These are phyloP conservation scores for Gari tellinella DNA, from an alignment of 2,888 invertebrate species.

Conservation along the genomic window DNA sequence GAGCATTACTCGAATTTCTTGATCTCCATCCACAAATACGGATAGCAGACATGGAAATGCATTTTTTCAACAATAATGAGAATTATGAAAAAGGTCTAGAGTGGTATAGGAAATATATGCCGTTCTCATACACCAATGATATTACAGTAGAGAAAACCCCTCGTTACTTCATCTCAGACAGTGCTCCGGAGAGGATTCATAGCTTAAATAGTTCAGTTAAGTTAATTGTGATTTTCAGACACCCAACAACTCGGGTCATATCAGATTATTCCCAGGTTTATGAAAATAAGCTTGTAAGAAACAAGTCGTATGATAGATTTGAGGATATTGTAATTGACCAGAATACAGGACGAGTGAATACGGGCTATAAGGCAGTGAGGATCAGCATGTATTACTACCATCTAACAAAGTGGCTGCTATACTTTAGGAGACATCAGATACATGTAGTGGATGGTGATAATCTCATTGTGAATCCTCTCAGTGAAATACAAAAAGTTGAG, in stretches of 20 bases:
- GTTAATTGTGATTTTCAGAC: slow-evolving; percentile 95
- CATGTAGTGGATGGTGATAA: slow-evolving; percentile 92
- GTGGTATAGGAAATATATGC: slow-evolving; percentile 96
- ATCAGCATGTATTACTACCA: slow-evolving; percentile 87
- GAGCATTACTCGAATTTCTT: slow-evolving; percentile 84
- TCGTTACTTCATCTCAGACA: slow-evolving; percentile 97
- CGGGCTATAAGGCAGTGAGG: slow-evolving; percentile 85
- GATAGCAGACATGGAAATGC: slow-evolving; percentile 97
- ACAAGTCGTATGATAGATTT: slow-evolving; percentile 80
- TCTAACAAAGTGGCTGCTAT: slow-evolving; percentile 95
- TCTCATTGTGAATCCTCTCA: slow-evolving; percentile 80
- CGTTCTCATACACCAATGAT: slow-evolving; percentile 95
- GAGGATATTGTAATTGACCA: slow-evolving; percentile 84
- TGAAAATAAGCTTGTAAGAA: slow-evolving; percentile 85
- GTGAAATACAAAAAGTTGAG: slow-evolving; percentile 80
- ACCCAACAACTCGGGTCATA: slow-evolving; percentile 97
- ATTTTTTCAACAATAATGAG: slow-evolving; percentile 95
- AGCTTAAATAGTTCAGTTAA: slow-evolving; percentile 96
- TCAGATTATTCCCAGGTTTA: slow-evolving; percentile 98
- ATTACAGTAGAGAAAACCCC: slow-evolving; percentile 99
- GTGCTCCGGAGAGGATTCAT: slow-evolving; percentile 96
- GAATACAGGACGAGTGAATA: slow-evolving; percentile 83
- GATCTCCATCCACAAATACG: slow-evolving; percentile 89
- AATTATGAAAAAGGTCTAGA: slow-evolving; percentile 96
- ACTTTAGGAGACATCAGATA: slow-evolving; percentile 95